Percentiles rank a stretch among this genome's conserved stretches.
phyloP scores from a whole-genome alignment of 1,140 invertebrate species.

The Armadillidium nasatum region DNA sequence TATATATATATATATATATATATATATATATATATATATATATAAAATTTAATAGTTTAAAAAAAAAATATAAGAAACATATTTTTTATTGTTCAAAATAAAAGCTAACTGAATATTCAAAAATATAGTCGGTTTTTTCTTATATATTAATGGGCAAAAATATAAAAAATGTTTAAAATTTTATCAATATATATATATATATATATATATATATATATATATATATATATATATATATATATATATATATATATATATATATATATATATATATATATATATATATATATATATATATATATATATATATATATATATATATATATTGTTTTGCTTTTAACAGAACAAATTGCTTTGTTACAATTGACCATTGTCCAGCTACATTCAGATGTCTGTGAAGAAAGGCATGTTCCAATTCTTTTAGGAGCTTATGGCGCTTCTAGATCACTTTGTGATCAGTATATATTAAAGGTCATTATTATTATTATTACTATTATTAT shows the following conservation, averaged over 20 bases:
- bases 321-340: background rate
- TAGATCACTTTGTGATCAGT: constrained; percentile 31
- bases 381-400: constrained; percentile 23
- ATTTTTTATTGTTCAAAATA: too few relatives aligned
- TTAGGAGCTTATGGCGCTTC: constrained; percentile 33
- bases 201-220: constrained; percentile 7
- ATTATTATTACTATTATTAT: too few relatives aligned
- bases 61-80: too few relatives aligned
- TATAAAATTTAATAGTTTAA: too few relatives aligned
- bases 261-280: background rate
- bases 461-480: constrained; percentile 28
- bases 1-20: too few relatives aligned
- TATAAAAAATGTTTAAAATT: too few relatives aligned
- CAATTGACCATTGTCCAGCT: constrained; percentile 29
- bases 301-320: background rate
- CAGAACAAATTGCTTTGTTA: constrained; percentile 28
- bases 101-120: too few relatives aligned
- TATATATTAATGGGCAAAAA: too few relatives aligned
- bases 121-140: too few relatives aligned
- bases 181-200: background rate
- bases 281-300: background rate
- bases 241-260: constrained; percentile 8
- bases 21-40: too few relatives aligned
- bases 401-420: constrained; percentile 31
- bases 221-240: background rate